Conservation (phyloP, 2,888 invertebrate species). For the Scrobipalpa atriplicella region DNA sequence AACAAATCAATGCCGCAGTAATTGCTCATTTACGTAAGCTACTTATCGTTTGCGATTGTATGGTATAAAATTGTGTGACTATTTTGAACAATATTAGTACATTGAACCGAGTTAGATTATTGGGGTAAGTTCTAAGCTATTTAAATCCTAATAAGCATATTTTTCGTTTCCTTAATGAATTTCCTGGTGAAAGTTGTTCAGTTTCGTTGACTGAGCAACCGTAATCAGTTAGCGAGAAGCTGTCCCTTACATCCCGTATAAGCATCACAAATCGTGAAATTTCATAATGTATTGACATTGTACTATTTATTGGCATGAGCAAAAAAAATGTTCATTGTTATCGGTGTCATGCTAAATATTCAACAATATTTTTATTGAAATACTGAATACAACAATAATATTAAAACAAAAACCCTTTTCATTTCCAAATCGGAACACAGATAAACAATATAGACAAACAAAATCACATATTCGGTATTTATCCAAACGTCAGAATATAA, state of each 20-base stretch:
- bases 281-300: neutral
- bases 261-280: too few species aligned
- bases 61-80: neutral
- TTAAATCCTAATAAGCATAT: constrained; percentile 12
- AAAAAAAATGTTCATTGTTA: neutral
- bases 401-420: neutral
- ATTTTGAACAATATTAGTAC: neutral
- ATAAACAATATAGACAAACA: neutral
- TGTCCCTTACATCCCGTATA: too few species aligned
- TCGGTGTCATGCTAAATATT: neutral
- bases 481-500: constrained; percentile 11
- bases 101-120: constrained; percentile 10
- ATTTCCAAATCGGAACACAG: neutral
- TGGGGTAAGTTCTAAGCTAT: neutral
- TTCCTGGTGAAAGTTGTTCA: too few species aligned
- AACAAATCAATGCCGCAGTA: too few species aligned
- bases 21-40: neutral
- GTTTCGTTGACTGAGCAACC: too few species aligned
- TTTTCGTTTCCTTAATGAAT: too few species aligned
- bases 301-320: neutral
- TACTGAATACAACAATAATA: neutral
- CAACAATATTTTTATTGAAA: constrained; percentile 8
- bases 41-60: neutral
- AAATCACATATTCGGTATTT: neutral
- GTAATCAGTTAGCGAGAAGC: too few species aligned